Base-by-base conservation (phyloP, 2,797 vertebrate genomes). In the Etheostoma nigrum region DNA sequence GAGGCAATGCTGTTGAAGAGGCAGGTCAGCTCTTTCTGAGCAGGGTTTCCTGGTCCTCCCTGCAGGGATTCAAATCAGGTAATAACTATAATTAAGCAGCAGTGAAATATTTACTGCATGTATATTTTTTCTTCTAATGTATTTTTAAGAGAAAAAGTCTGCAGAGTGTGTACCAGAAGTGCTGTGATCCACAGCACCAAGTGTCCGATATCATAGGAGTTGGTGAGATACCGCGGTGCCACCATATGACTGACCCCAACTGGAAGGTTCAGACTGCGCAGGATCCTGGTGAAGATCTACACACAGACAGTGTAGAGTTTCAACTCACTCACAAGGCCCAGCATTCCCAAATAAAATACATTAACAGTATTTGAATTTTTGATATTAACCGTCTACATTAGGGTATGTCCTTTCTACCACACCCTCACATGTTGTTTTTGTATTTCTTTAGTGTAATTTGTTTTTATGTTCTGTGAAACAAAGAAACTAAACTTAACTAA, bases 111-210 rank as follows among this genome's bases (percentile, higher is more conserved):
- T 4, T 16, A n/a, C 30, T 30, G 30, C 5, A 30, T 30, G 5
- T 30, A 30, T 5, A 30, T 30, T 30, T 10, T 18, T 44, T 45
- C 1, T 2, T 1, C 4, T 1, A 11, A 21, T 71, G 13, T 27
- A 19, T 60, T 63, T 52, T 66, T 7, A 8, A 4, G 5, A 36
- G 5, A 15, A 48, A 48, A 42, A 47, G 15, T 65, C 6, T n/a
- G 30, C 53, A 33, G 2, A 1, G 16, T 60, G 18, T 36, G 1
- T 84, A 99, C 98, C 97, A 99, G 96, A 92, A 99, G 96, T 25
- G 98, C 97, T 7, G 97, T 97, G 90, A 99, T 97, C 98, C 98
- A 99, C 83, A 98, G 92, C 60, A 98, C 98, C 45, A 97, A 94
- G 79, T 99, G 97, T 68, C 97, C 97, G 47, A 98, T 95, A 76